Base-by-base conservation (phyloP, 2,113 vertebrate genomes). In the Planiliza haematocheilus region DNA sequence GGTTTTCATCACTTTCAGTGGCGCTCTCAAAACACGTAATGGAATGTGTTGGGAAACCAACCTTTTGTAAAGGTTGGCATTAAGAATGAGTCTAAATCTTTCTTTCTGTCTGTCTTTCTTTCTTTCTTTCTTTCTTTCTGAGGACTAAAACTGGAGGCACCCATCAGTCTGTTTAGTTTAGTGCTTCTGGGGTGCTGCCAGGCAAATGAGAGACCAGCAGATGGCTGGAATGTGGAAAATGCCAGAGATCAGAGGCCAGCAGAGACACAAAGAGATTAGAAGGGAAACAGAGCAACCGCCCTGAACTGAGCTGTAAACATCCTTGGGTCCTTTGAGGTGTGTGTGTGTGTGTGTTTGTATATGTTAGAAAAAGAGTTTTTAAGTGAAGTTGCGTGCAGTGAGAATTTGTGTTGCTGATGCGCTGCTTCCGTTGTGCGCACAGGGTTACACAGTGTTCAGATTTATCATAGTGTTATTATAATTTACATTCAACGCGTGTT, bases 201-300 rank as follows among this genome's bases (percentile, higher is more conserved):
- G 57, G 70, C 74, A 91, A 91, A 88, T 86, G 85, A 91, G 56
- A 88, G 81, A 70, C 51, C 69, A 83, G 80, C 85, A 88, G 79
- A 92, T 91, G 86, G 83, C 58, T 86, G 91, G 91, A 92, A 92
- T 90, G 88, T 74, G 10, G 76, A 87, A 90, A 89, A 86, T 86
- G 84, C 52, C 68, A 81, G 74, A 90, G 89, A 85, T 91, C 86
- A 85, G 88, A 90, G 87, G 81, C 76, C 78, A 79, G 21, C 36
- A 34, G 62, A 83, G 74, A 78, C 77, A 86, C 77, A 83, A 86
- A 76, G 61, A 82, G 81, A 91, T 83, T 83, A 77, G 30, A 83
- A 70, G 45, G 77, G 59, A 84, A 82, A 78, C 48, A 61, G 56
- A 69, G 74, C 71, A 79, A 13, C 72, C 53, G 50, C 65, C 69